Evolutionary conservation across 1,140 invertebrate genomes (phyloP), one percentile per base, ranked within the genome.

Genomic region (Drosophila leontia): DNA sequence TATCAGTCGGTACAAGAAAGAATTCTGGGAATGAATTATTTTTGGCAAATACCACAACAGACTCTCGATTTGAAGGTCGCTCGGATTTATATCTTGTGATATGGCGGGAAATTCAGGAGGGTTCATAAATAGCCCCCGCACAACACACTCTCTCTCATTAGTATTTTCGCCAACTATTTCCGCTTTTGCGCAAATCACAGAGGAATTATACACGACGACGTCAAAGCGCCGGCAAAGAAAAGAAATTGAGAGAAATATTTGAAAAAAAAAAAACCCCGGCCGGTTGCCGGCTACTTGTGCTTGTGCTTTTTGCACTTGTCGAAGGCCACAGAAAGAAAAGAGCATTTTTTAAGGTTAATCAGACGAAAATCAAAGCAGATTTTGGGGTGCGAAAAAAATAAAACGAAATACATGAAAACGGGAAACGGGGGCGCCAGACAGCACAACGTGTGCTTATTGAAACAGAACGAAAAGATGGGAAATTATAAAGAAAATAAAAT

Each of bases 151-250:
- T 2, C 11, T 4, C 7, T 37, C 34, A 64, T 63, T 65, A 55
- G 59, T 60, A 42, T 63, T 53, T 76, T 76, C 55, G 76, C 69
- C 64, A 87, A 90, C 84, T 88, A 88, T 88, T 88, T 88, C 84
- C 84, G 84, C 84, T 84, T 90, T 88, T 75, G 76, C 70, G 76
- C 74, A 84, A 78, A 82, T 50, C 41, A 44, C 35, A 17, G 42
- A 78, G 51, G 68, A 68, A 76, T 55, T 26, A 70, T 69, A 63
- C 51, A 63, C 51, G 29, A 67, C 41, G 70, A 56, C 71, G 78
- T 59, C 71, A 77, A 81, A 67, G 74, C 75, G 79, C 79, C 79
- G 65, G 72, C 61, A 56, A 75, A 60, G 35, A 41, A 44, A 71
- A 59, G 51, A 51, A 64, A 71, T 70, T 63, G 65, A 70, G 57